These are phyloP conservation scores for Scophthalmus maximus DNA, from an alignment of 2,113 vertebrate species.

Conservation along the genomic window DNA sequence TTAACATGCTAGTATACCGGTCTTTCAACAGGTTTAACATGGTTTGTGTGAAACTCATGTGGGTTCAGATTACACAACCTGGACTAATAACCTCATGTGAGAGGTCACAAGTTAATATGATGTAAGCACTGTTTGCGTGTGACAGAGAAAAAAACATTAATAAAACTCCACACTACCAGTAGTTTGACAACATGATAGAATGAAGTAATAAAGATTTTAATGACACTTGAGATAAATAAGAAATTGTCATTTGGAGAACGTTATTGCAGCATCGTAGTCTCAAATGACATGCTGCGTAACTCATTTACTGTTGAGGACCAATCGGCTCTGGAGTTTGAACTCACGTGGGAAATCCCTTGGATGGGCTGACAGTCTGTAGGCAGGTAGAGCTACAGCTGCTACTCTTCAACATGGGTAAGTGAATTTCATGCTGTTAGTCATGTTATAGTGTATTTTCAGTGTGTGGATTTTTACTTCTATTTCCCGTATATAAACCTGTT, in stretches of 20 bases:
- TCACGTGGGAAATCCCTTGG: background rate
- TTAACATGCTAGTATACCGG: background rate
- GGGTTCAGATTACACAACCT: background rate
- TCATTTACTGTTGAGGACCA: slow-evolving; percentile 32
- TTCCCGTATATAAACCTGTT: too few species aligned
- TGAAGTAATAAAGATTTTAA: too few species aligned
- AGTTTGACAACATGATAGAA: background rate
- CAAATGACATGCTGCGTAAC: slow-evolving; percentile 29
- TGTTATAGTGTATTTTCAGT: background rate
- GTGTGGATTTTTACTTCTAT: too few species aligned
- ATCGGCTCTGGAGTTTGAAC: slow-evolving; percentile 55
- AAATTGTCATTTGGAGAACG: background rate
- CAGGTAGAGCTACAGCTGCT: background rate
- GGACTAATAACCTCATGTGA: slow-evolving; percentile 8
- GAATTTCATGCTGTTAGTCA: background rate
- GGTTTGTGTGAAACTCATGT: background rate
- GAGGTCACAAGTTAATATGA: slow-evolving; percentile 15
- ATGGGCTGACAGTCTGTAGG: background rate
- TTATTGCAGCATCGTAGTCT: too few species aligned
- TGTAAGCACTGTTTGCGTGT: background rate
- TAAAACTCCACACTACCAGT: background rate
- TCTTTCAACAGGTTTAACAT: background rate
- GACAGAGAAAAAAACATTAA: slow-evolving; percentile 1
- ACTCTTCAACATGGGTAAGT: slow-evolving; percentile 29
- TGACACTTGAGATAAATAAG: too few species aligned